A percentile compares a stretch with the other conserved stretches of the same genome.
Evolutionary conservation across 2,888 invertebrate species (phyloP).

Genomic region (Pimpla rufipes): DNA sequence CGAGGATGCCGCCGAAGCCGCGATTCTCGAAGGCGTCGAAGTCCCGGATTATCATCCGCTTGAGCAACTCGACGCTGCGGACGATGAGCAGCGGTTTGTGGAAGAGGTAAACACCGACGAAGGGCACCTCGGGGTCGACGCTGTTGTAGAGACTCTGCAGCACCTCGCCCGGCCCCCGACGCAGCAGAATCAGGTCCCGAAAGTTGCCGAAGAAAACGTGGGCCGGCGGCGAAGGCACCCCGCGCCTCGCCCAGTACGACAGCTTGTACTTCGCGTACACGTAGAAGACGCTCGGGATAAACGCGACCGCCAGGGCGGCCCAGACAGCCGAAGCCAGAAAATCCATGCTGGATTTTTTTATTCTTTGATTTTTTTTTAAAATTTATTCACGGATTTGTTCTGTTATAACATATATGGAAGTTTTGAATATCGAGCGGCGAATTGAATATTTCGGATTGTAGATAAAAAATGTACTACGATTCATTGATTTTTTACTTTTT

Average conservation of each 20-base stretch:
- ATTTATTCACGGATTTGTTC: too few relatives aligned
- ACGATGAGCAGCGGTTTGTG: constrained; percentile 85
- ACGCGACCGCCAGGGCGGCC: constrained; percentile 9
- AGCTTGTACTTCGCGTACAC: constrained; percentile 75
- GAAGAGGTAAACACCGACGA: constrained; percentile 86
- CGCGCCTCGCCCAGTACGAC: constrained; percentile 78
- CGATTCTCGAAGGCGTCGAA: constrained; percentile 85
- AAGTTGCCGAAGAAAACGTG: constrained; percentile 78
- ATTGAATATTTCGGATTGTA: too few relatives aligned
- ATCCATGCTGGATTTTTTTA: background rate
- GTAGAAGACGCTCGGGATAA: constrained; percentile 63
- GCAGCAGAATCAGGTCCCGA: constrained; percentile 73
- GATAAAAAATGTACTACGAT: too few relatives aligned
- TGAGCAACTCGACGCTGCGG: constrained; percentile 85
- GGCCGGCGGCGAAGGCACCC: constrained; percentile 72
- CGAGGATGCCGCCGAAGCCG: constrained; percentile 80
- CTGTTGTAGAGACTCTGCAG: constrained; percentile 77
- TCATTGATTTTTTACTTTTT: too few relatives aligned
- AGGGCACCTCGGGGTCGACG: constrained; percentile 76
- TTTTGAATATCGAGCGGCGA: too few relatives aligned
- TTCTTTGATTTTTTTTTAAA: too few relatives aligned
- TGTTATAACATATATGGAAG: too few relatives aligned
- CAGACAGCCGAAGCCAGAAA: background rate
- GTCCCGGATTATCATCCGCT: constrained; percentile 85
- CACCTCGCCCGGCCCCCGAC: constrained; percentile 74